Percentiles rank a stretch among this genome's conserved stretches.
Evolutionary conservation across 2,888 invertebrate species (phyloP).

Genomic region (Ormyrus labotus): DNA sequence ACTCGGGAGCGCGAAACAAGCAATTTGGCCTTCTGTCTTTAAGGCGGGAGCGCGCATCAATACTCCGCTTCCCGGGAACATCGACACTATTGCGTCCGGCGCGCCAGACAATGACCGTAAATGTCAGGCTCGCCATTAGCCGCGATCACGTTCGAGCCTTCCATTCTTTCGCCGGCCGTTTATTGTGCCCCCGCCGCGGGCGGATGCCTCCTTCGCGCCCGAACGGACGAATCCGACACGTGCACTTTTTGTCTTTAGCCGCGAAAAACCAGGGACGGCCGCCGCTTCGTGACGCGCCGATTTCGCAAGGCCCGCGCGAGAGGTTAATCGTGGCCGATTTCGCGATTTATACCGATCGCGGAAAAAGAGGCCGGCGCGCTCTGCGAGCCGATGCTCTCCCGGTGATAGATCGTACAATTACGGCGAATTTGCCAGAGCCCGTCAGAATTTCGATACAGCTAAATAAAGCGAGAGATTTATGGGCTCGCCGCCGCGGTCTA

Average conservation of each 20-base stretch:
- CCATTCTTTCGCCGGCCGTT: slow-evolving; percentile 23
- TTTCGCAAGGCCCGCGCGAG: slow-evolving; percentile 5
- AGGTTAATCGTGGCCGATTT: slow-evolving; percentile 24
- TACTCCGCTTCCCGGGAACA: neutral
- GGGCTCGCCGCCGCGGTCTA: too few relatives aligned
- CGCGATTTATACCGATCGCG: slow-evolving; percentile 8
- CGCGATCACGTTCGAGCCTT: slow-evolving; percentile 66
- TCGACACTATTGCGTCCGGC: slow-evolving; percentile 20
- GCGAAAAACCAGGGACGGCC: neutral
- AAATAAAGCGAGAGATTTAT: neutral
- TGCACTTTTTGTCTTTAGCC: neutral
- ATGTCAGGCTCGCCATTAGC: slow-evolving; percentile 74
- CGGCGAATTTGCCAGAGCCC: neutral
- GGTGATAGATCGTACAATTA: slow-evolving; percentile 39
- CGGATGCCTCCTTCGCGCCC: slow-evolving; percentile 24
- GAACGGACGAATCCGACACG: neutral
- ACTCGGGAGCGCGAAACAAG: slow-evolving; percentile 22
- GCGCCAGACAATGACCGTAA: slow-evolving; percentile 72
- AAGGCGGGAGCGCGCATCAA: neutral
- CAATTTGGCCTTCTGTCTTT: slow-evolving; percentile 41
- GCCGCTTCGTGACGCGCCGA: slow-evolving; percentile 6
- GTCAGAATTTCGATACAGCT: neutral
- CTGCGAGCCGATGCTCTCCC: neutral
- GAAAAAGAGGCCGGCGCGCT: neutral
- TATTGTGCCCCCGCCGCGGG: neutral